These are phyloP conservation scores for Pantherophis guttatus DNA, from an alignment of 2,113 vertebrate species.

Conservation along the genomic window DNA sequence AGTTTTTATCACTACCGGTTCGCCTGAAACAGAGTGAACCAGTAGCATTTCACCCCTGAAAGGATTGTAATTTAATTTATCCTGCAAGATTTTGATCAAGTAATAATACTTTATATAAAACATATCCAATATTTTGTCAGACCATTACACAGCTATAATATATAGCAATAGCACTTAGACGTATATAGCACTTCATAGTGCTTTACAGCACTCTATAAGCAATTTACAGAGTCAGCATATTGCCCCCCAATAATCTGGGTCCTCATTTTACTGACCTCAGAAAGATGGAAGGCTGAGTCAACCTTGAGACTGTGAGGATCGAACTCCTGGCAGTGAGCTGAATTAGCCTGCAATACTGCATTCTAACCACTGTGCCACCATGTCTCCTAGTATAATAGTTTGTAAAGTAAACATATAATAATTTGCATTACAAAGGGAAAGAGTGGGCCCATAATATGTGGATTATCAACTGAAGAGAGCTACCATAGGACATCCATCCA, in stretches of 20 bases:
- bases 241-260: not conserved
- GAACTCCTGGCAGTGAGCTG: not conserved
- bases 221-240: not conserved
- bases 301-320: not conserved
- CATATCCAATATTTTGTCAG: not conserved
- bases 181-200: not conserved
- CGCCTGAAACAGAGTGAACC: too few relatives aligned
- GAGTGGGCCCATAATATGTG: not conserved
- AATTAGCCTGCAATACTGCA: not conserved
- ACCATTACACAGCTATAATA: not conserved
- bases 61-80: constrained; percentile 30
- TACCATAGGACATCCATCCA: not conserved
- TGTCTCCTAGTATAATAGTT: not conserved
- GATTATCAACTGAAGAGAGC: not conserved
- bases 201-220: not conserved
- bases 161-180: not conserved
- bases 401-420: not conserved
- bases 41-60: not conserved
- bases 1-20: too few relatives aligned
- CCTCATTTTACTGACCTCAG: not conserved
- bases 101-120: constrained; percentile 8
- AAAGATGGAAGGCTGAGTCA: not conserved
- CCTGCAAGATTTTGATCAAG: constrained; percentile 5
- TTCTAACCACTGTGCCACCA: not conserved
- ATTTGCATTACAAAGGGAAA: not conserved